phyloP scores from a whole-genome alignment of 2,113 vertebrate genomes.

The Sinocyclocheilus anshuiensis region DNA sequence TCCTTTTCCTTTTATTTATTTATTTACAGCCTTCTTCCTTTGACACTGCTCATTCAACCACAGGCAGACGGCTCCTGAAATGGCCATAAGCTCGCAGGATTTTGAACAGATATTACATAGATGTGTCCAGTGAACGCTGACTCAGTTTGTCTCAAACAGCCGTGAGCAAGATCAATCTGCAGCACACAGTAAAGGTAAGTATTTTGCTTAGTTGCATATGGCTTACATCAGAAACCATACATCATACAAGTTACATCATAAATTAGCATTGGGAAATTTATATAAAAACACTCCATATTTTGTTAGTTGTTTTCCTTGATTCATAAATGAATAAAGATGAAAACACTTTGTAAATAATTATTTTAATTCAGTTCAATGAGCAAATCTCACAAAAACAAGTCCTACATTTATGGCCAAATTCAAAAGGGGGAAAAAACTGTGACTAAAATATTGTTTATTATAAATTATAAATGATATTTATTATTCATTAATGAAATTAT shows the following conservation, averaged over 20 bases:
- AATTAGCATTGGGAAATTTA: not conserved
- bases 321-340: not conserved
- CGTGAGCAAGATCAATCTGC: not conserved
- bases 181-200: not conserved
- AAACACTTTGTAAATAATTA: not conserved
- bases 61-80: conserved; percentile 40
- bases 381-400: not conserved
- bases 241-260: not conserved
- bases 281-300: not conserved
- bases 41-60: conserved; percentile 54
- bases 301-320: not conserved
- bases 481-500: not conserved
- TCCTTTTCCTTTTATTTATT: conserved; percentile 13
- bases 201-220: not conserved
- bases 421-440: not conserved
- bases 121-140: not conserved
- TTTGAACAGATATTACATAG: not conserved
- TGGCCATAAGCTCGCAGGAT: not conserved
- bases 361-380: not conserved
- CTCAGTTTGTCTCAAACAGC: not conserved
- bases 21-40: conserved; percentile 46
- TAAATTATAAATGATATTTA: not conserved
- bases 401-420: not conserved
- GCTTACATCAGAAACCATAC: conserved; percentile 21
- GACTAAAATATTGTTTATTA: no score